These are phyloP conservation scores for Proctacanthus coquilletti DNA, from an alignment of 1,140 invertebrate genomes.

Conservation along the genomic window DNA sequence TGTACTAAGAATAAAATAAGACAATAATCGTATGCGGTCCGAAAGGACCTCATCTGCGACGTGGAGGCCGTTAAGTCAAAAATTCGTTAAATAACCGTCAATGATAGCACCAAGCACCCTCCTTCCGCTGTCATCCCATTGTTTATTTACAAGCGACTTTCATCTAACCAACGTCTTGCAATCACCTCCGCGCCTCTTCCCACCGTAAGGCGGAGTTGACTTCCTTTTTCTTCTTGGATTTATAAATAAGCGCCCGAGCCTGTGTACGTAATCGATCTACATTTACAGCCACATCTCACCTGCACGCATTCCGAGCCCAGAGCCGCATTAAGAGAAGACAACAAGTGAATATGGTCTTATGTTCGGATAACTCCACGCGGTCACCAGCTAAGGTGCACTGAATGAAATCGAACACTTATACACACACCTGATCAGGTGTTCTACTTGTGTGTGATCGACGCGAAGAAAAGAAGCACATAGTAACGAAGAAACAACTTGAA, in stretches of 20 bases:
- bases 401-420: background rate
- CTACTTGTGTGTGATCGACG: background rate
- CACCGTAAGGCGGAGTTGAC: background rate
- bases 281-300: background rate
- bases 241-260: background rate
- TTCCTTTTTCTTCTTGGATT: background rate
- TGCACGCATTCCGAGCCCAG: background rate
- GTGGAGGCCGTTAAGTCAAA: background rate
- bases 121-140: background rate
- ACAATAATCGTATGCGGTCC: background rate
- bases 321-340: background rate
- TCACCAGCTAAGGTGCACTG: too few relatives aligned
- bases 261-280: background rate
- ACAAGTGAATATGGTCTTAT: constrained; percentile 1
- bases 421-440: background rate
- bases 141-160: background rate
- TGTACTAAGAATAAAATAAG: background rate
- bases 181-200: background rate
- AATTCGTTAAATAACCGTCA: background rate
- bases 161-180: too few relatives aligned
- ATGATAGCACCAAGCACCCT: background rate
- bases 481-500: background rate
- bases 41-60: background rate
- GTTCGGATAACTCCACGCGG: too few relatives aligned
- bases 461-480: background rate